phyloP scores from a whole-genome alignment of 2,797 vertebrate species.

The Cyprinella venusta region DNA sequence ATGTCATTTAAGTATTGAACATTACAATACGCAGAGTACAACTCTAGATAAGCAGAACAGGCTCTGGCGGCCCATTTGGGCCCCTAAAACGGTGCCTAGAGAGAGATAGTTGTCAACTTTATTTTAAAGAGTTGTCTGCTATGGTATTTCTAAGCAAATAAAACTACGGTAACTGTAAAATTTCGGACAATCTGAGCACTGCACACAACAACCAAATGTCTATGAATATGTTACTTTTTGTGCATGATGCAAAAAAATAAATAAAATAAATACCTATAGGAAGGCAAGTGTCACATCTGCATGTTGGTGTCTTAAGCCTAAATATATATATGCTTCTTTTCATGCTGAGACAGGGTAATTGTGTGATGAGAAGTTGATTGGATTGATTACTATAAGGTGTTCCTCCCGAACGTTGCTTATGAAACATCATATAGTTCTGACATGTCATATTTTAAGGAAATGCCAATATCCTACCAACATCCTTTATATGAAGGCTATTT shows the following conservation, averaged over 20 bases:
- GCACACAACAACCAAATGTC: background rate
- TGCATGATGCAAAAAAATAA: background rate
- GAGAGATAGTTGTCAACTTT: background rate
- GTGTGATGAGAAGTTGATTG: too few relatives aligned
- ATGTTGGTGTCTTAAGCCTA: background rate
- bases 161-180: background rate
- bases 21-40: background rate
- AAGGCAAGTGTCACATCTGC: slow-evolving; percentile 17
- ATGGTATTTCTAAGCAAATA: background rate
- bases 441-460: background rate
- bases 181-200: background rate
- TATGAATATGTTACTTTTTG: background rate
- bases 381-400: too few relatives aligned
- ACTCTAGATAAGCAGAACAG: slow-evolving; percentile 3
- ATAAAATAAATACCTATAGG: background rate
- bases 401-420: too few relatives aligned
- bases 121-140: background rate
- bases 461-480: background rate
- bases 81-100: background rate
- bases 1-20: background rate
- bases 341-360: too few relatives aligned
- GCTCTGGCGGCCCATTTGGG: background rate
- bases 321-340: too few relatives aligned
- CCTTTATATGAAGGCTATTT: background rate
- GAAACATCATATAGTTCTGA: background rate